phyloP scores from a whole-genome alignment of 1,140 invertebrate genomes.

The Scaptodrosophila lebanonensis region DNA sequence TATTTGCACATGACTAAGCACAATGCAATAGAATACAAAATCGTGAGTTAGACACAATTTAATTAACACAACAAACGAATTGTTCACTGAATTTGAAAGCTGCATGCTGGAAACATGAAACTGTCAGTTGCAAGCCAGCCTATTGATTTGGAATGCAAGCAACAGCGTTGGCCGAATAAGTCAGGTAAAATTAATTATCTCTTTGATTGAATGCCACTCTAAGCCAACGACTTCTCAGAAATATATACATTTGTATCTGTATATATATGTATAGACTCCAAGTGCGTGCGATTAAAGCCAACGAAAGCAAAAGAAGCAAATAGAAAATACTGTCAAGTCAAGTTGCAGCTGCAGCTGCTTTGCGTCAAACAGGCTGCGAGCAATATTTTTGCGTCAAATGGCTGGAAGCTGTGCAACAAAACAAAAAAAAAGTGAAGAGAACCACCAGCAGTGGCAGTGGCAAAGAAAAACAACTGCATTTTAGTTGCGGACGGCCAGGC shows the following conservation, averaged over 20 bases:
- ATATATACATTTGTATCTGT: too few species aligned
- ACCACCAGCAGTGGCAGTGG: constrained; percentile 22
- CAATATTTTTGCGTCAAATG: constrained; percentile 59
- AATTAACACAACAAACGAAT: constrained; percentile 58
- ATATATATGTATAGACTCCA: too few species aligned
- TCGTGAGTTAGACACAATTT: constrained; percentile 62
- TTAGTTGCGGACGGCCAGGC: constrained; percentile 60
- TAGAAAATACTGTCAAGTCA: too few species aligned
- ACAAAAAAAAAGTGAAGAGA: constrained; percentile 21
- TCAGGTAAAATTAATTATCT: constrained; percentile 46
- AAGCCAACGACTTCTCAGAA: too few species aligned
- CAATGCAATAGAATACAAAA: constrained; percentile 41
- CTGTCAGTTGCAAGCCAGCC: constrained; percentile 70
- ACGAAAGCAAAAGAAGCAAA: too few species aligned
- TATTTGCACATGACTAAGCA: constrained; percentile 58
- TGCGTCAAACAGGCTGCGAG: constrained; percentile 28
- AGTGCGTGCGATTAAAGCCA: too few species aligned
- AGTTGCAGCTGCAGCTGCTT: too few species aligned
- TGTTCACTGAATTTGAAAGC: constrained; percentile 45
- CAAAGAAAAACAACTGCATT: constrained; percentile 65
- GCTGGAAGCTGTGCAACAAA: constrained; percentile 36
- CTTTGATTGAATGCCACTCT: too few species aligned
- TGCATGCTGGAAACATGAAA: constrained; percentile 62
- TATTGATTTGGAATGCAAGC: constrained; percentile 56
- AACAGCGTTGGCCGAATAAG: constrained; percentile 14